phyloP scores from a whole-genome alignment of 2,113 vertebrate genomes.

The Crocuta crocuta region DNA sequence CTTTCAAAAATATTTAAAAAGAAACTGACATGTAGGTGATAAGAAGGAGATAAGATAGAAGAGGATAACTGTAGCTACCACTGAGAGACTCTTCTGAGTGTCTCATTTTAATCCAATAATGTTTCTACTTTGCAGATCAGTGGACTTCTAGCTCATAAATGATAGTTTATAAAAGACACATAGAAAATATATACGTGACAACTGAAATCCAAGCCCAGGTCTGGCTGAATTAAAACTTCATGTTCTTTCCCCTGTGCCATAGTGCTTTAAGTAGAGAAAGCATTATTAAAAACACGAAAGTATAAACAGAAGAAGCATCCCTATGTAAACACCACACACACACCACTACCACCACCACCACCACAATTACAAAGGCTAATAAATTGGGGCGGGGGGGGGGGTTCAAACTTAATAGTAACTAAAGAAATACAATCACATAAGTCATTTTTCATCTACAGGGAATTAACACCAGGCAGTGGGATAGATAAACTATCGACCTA shows the following conservation, averaged over 20 bases:
- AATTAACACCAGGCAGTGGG: constrained; percentile 2
- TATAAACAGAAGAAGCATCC: not conserved
- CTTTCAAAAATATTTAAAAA: not conserved
- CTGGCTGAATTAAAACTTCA: not conserved
- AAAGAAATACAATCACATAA: not conserved
- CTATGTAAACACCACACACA: not conserved
- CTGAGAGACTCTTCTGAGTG: not conserved
- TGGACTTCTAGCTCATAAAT: not conserved
- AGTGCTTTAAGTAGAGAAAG: not conserved
- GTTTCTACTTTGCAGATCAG: not conserved
- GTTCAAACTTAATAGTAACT: not conserved
- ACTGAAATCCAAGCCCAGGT: not conserved
- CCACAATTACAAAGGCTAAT: not conserved
- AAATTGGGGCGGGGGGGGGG: not conserved
- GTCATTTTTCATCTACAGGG: not conserved
- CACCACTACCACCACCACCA: too few relatives aligned
- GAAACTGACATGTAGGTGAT: not conserved
- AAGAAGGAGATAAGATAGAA: not conserved
- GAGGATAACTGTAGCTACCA: not conserved
- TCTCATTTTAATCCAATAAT: not conserved
- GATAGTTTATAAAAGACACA: not conserved
- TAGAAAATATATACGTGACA: not conserved
- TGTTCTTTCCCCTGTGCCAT: not conserved
- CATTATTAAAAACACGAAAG: not conserved
- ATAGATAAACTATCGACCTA: not conserved